Evolutionary conservation across 2,797 vertebrate species (phyloP).

Genomic region (Labeo calbasu): DNA sequence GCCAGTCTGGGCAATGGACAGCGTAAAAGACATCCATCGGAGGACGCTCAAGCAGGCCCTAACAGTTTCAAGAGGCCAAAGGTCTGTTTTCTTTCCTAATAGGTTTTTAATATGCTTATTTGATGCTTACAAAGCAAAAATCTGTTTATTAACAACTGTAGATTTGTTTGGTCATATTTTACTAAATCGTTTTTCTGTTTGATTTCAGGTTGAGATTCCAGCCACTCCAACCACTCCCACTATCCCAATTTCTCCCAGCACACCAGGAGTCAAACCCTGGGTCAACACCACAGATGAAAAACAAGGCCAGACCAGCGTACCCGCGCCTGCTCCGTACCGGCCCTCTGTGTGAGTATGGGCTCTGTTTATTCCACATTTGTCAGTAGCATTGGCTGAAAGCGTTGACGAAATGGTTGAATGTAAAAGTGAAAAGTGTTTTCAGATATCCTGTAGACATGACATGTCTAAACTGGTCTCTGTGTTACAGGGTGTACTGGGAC

Average conservation of each 20-base stretch:
- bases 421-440: background rate
- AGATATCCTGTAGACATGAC: background rate
- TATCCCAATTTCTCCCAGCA: slow-evolving; percentile 88
- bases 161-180: background rate
- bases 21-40: slow-evolving; percentile 88
- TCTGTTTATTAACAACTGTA: background rate
- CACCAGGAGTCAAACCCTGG: slow-evolving; percentile 88
- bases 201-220: slow-evolving; percentile 73
- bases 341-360: slow-evolving; percentile 87
- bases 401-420: too few species aligned
- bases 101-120: background rate
- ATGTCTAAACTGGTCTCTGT: slow-evolving; percentile 3
- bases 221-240: slow-evolving; percentile 76
- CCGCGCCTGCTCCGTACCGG: slow-evolving; percentile 82
- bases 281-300: slow-evolving; percentile 88
- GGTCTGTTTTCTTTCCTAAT: slow-evolving; percentile 69
- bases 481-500: slow-evolving; percentile 92
- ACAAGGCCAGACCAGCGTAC: slow-evolving; percentile 72
- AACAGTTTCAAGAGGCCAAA: slow-evolving; percentile 88
- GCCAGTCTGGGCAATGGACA: slow-evolving; percentile 82
- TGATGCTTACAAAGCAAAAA: background rate
- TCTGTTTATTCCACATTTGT: too few species aligned
- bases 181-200: background rate
- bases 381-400: too few species aligned
- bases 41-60: slow-evolving; percentile 79